These are phyloP conservation scores for Sinohyriopsis cumingii DNA, from an alignment of 2,888 invertebrate species.

Conservation along the genomic window DNA sequence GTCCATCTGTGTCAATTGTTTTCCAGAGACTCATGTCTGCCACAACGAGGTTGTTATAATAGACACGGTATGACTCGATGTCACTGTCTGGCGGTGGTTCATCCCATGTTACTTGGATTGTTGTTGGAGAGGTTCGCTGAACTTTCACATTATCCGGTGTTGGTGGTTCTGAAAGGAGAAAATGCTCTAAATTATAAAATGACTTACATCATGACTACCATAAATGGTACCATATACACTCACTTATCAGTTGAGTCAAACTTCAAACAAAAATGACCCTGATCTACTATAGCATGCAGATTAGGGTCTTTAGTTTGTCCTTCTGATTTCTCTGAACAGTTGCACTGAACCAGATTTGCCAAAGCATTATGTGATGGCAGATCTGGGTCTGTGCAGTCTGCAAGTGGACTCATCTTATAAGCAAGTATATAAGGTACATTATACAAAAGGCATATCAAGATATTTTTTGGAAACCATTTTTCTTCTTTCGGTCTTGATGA, in stretches of 20 bases:
- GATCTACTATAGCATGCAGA: no score
- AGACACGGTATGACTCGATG: slow-evolving; percentile 68
- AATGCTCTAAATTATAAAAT: neutral
- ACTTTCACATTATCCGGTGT: slow-evolving; percentile 94
- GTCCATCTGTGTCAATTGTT: slow-evolving; percentile 58
- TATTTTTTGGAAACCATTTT: slow-evolving; percentile 1
- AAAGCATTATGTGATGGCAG: no score
- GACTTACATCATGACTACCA: neutral
- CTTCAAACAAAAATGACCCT: no score
- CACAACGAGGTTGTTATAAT: slow-evolving; percentile 61
- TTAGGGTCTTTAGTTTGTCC: no score
- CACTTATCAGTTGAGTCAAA: no score
- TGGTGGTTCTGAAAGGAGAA: slow-evolving; percentile 83
- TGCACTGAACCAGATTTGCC: no score
- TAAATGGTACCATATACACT: neutral
- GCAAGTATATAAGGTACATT: neutral
- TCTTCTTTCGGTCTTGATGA: neutral
- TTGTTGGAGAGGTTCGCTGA: slow-evolving; percentile 93
- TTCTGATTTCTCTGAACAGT: no score
- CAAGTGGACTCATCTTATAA: no score
- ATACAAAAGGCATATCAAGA: neutral
- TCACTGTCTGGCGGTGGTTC: slow-evolving; percentile 74
- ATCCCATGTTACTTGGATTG: slow-evolving; percentile 82
- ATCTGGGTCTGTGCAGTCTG: no score
- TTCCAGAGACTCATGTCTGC: slow-evolving; percentile 66